Evolutionary conservation across 1,140 invertebrate species (phyloP), one percentile per base, ranked within the genome.

Genomic region (Teleogryllus occipitalis): DNA sequence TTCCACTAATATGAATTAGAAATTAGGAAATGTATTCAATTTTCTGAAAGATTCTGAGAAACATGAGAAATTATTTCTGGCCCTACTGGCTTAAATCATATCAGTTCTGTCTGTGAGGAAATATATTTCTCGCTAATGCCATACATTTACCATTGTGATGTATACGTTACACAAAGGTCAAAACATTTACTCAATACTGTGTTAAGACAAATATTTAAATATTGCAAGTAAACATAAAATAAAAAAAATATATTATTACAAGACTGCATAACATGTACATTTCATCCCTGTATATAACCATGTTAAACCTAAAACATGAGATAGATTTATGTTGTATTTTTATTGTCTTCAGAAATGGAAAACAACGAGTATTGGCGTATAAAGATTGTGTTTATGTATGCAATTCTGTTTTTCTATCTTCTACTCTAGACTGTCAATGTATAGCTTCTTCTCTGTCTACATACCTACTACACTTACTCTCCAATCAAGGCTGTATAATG

Each of bases 151-250:
- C 54, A 65, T 10, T 65, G 10, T 14, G 7, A 65, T 14, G 54
- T 65, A 65, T 65, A 65, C 54, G 54, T 65, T 65, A 18, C 18
- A 18, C 18, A 65, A 65, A 65, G 18, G 54, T 65, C 54, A 14
- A 39, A 65, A 65, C 54, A 65, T 65, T 65, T 65, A 65, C 54
- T 65, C 54, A 65, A 65, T 65, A 65, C 54, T 65, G 54, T 65
- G 54, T 65, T 65, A 65, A 65, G 54, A 65, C 1, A 65, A 65
- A 10, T 65, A 65, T 65, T 39, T 65, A 65, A 65, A 65, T 10
- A 18, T 65, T 65, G 18, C 10, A 65, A 65, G 54, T 65, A 65
- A 65, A 14, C 7, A 65, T 18, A 65, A 65, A 39, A 39, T 39
- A 65, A 3, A 65, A 14, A 14, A 18, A 65, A 65, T 18, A 14